Evolutionary conservation across 2,797 vertebrate genomes (phyloP).

Genomic region (Chaunax sp.): DNA sequence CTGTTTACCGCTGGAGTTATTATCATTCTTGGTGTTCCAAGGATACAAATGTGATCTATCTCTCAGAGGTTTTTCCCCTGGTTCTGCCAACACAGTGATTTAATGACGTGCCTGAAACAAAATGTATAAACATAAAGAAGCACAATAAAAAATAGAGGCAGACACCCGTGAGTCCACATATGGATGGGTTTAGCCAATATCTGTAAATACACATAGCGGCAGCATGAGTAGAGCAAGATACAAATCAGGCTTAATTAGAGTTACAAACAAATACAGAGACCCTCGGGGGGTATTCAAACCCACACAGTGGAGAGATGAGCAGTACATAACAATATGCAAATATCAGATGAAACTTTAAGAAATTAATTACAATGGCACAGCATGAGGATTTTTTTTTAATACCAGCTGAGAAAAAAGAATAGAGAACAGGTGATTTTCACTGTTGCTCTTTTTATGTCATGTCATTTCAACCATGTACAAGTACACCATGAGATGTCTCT

Average conservation of each 20-base stretch:
- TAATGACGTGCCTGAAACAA: no score
- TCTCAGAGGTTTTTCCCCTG: constrained; percentile 53
- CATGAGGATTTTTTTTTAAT: neutral
- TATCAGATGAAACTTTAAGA: constrained; percentile 16
- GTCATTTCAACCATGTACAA: constrained; percentile 16
- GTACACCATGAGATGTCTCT: no score
- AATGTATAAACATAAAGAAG: constrained; percentile 29
- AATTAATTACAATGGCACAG: constrained; percentile 18
- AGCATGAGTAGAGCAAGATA: constrained; percentile 17
- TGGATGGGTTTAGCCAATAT: constrained; percentile 13
- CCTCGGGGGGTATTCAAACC: constrained; percentile 16
- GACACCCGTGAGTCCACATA: constrained; percentile 3
- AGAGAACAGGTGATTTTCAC: neutral
- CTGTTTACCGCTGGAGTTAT: no score
- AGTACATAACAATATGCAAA: constrained; percentile 20
- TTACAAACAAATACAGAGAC: constrained; percentile 28
- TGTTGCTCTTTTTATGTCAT: constrained; percentile 20
- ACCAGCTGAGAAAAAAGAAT: constrained; percentile 6
- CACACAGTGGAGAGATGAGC: neutral
- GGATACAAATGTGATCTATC: constrained; percentile 35
- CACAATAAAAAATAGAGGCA: constrained; percentile 30
- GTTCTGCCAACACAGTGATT: constrained; percentile 47
- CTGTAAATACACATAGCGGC: constrained; percentile 22
- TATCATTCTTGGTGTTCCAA: constrained; percentile 29
- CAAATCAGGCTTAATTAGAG: constrained; percentile 44